phyloP scores from a whole-genome alignment of 2,113 vertebrate genomes.

The Myotis lucifugus region DNA sequence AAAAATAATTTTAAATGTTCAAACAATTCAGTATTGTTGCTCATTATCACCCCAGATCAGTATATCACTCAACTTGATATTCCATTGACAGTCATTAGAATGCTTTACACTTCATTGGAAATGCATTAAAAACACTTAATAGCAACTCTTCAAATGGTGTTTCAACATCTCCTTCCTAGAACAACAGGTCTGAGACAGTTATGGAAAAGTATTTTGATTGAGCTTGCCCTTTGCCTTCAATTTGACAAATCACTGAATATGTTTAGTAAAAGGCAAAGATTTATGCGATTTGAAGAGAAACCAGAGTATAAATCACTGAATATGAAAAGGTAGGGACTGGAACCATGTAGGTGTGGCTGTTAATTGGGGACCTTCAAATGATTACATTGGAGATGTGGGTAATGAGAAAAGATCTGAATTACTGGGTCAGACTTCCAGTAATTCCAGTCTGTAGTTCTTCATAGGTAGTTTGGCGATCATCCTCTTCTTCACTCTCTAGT shows the following conservation, averaged over 20 bases:
- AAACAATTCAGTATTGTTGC: background rate
- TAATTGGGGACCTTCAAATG: background rate
- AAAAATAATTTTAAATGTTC: slow-evolving; percentile 45
- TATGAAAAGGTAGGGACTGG: background rate
- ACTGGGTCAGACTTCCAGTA: background rate
- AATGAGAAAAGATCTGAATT: background rate
- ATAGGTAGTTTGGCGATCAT: background rate
- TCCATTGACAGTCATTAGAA: background rate
- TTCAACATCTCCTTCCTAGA: slow-evolving; percentile 26
- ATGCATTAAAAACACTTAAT: background rate
- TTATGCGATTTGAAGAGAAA: no score
- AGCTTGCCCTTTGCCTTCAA: background rate
- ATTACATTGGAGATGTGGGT: background rate
- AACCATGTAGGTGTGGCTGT: background rate
- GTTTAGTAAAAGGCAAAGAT: no score
- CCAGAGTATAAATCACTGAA: background rate
- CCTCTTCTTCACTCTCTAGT: background rate
- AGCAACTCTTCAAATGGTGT: slow-evolving; percentile 5
- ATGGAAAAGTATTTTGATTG: background rate
- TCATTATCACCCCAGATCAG: background rate
- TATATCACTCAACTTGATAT: background rate
- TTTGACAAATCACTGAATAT: background rate
- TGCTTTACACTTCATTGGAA: slow-evolving; percentile 19
- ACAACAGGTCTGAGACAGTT: background rate
- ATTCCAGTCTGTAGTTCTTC: background rate